phyloP scores from a whole-genome alignment of 2,888 invertebrate genomes.

The Microdon myrmicae region DNA sequence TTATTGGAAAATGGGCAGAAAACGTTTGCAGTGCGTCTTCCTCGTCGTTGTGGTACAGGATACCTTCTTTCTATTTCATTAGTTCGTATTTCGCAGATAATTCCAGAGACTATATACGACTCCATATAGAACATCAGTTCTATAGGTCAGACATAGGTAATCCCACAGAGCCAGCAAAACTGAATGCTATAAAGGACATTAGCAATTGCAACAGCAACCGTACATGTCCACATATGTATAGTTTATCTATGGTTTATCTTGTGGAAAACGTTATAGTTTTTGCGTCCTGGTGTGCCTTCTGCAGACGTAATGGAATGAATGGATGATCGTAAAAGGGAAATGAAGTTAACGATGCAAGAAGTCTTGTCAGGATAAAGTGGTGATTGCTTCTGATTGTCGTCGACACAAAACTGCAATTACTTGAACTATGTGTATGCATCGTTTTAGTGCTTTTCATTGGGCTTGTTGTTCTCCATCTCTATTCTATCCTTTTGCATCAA shows the following conservation, averaged over 20 bases:
- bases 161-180: too few species aligned
- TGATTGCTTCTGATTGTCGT: conserved; percentile 13
- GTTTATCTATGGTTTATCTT: conserved; percentile 21
- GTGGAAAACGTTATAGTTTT: conserved; percentile 17
- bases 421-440: neutral
- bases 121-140: too few species aligned
- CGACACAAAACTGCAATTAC: conserved; percentile 1
- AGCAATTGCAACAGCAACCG: conserved; percentile 5
- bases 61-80: too few species aligned
- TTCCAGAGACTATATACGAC: too few species aligned
- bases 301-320: neutral
- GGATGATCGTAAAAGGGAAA: neutral
- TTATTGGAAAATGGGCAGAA: conserved; percentile 20
- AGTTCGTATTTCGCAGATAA: too few species aligned
- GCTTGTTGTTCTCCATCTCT: neutral
- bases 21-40: conserved; percentile 21
- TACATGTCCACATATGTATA: neutral
- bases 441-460: too few species aligned
- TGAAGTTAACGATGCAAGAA: too few species aligned
- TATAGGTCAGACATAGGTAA: too few species aligned
- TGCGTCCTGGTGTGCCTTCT: neutral
- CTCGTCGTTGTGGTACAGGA: too few species aligned
- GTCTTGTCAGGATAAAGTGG: conserved; percentile 1
- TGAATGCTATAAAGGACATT: too few species aligned
- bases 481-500: neutral